Evolutionary conservation across 2,113 vertebrate genomes (phyloP), one percentile per base, ranked within the genome.

Genomic region (Promerops cafer): DNA sequence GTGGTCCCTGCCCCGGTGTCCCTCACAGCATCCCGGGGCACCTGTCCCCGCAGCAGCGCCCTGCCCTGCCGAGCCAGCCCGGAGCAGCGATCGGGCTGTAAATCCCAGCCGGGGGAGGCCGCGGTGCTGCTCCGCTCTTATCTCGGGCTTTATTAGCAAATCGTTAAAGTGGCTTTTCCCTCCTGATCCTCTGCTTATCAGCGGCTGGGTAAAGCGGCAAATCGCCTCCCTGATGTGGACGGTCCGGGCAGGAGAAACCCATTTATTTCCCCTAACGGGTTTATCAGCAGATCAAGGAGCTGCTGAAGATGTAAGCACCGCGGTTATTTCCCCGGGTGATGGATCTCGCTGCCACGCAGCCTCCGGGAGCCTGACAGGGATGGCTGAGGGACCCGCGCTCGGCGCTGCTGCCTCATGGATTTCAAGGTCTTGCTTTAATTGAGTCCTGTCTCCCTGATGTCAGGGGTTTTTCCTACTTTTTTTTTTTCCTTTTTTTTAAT

Each of bases 241-340:
- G 26, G 93, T 33, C 72, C 57, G 12, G 86, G 79, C 83, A 56
- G 66, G 69, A 93, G 88, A 87, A 96, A 59, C 31, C 85, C 94
- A 92, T 96, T 93, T 92, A 90, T 96, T 90, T 96, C 65, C 92
- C 76, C 68, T 96, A 91, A 94, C 39, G 52, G 94, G 94, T 96
- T 96, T 96, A 95, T 95, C 90, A 9, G 83, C 35, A 54, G 86
- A 94, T 96, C 90, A 92, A 49, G 88, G 71, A 37, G 85, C 87
- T 66, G 86, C 94, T 92, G 92, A 80, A 92, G 94, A 93, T 90
- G 92, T 92, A 61, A 97, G 90, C 94, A 89, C 60, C 33, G 61
- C 24, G 74, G 75, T 92, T 77, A 70, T 96, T 96, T 87, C 90
- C 94, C 83, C 82, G 14, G 80, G 93, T 94, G 91, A 92, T 96